phyloP scores from a whole-genome alignment of 1,140 invertebrate species.

The Nixonia krombeini region DNA sequence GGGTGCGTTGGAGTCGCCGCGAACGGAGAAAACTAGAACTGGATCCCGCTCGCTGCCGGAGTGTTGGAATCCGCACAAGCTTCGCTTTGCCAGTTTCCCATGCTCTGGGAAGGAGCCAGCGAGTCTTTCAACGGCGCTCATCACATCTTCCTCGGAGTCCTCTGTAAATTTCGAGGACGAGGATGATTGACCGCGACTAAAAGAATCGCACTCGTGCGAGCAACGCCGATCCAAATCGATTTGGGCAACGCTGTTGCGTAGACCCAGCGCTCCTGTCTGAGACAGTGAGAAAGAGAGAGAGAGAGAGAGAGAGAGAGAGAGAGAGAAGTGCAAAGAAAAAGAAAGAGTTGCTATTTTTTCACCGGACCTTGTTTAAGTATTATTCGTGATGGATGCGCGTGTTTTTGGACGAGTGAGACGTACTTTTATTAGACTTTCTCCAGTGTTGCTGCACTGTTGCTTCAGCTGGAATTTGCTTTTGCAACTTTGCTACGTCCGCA shows the following conservation, averaged over 20 bases:
- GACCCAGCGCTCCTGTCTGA: conserved; percentile 63
- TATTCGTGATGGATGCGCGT: no score
- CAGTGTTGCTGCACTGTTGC: no score
- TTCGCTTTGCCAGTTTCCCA: conserved; percentile 58
- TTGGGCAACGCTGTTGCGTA: conserved; percentile 58
- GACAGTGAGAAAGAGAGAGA: no score
- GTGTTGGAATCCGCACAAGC: conserved; percentile 61
- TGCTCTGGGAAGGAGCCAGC: conserved; percentile 55
- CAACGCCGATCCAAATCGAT: conserved; percentile 53
- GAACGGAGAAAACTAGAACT: conserved; percentile 57
- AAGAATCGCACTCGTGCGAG: conserved; percentile 56
- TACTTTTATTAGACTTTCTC: no score
- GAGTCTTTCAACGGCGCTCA: conserved; percentile 64
- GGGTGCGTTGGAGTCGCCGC: conserved; percentile 54
- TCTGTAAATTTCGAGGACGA: conserved; percentile 67
- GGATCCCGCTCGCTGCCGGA: conserved; percentile 66
- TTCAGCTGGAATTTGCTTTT: no score
- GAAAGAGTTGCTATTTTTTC: conserved; percentile 26
- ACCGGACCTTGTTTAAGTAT: conserved; percentile 14
- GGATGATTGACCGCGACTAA: conserved; percentile 62
- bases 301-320: no score
- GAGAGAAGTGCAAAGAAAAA: no score
- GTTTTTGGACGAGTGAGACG: no score
- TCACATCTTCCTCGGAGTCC: conserved; percentile 66
- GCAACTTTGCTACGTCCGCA: no score